Conservation (phyloP, 2,888 invertebrate species). For the Yponomeuta sedellus region DNA sequence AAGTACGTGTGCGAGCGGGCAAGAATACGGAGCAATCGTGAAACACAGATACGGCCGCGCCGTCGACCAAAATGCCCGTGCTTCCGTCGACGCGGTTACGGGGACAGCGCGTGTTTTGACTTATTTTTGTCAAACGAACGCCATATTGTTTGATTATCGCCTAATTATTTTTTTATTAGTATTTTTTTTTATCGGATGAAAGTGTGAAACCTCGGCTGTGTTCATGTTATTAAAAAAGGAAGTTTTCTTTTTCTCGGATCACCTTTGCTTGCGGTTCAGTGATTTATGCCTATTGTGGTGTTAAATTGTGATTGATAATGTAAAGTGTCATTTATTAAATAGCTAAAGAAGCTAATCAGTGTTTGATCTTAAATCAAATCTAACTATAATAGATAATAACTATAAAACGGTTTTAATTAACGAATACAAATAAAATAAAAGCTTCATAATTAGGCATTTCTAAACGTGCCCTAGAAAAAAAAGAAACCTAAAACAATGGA, state of each 20-base stretch:
- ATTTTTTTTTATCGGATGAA: background rate
- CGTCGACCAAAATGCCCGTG: conserved; percentile 48
- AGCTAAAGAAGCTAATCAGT: background rate
- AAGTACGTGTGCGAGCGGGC: conserved; percentile 56
- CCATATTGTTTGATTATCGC: conserved; percentile 60
- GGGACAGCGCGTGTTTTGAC: conserved; percentile 54
- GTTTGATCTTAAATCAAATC: background rate
- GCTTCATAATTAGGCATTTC: background rate
- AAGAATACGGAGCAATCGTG: conserved; percentile 47
- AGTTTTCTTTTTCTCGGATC: background rate
- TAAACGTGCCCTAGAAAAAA: background rate
- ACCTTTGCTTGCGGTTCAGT: background rate
- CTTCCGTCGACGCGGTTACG: conserved; percentile 33
- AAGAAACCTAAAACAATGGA: conserved; percentile 3
- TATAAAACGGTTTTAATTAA: background rate
- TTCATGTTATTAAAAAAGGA: background rate
- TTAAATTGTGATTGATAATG: background rate
- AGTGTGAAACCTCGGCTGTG: background rate
- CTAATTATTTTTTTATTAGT: conserved; percentile 16
- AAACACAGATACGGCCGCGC: conserved; percentile 58
- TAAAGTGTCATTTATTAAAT: background rate
- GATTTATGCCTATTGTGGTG: background rate
- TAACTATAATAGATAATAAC: no score
- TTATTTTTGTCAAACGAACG: conserved; percentile 60
- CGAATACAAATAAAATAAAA: background rate